Percentiles rank a stretch among this genome's conserved stretches.
Conservation (phyloP, 2,113 vertebrate species). For the Oreocharis arfaki region DNA sequence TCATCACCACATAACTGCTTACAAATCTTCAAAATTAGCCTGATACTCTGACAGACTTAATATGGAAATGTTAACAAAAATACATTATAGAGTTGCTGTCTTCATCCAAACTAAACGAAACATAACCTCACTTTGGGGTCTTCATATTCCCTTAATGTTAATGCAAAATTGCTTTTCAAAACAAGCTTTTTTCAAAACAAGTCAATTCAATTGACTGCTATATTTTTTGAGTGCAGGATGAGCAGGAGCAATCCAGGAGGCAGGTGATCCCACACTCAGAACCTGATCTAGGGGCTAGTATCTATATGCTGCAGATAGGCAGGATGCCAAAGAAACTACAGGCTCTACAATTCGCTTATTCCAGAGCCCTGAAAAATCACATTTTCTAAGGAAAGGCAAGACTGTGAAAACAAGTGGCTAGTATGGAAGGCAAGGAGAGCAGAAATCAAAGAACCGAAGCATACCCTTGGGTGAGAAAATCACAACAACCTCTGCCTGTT, state of each 20-base stretch:
- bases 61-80: background rate
- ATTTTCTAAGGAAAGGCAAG: background rate
- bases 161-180: background rate
- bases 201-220: background rate
- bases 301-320: background rate
- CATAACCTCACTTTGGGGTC: background rate
- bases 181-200: background rate
- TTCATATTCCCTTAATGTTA: background rate
- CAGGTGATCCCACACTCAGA: background rate
- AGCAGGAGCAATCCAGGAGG: background rate
- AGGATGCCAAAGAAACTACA: background rate
- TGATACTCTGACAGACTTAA: background rate
- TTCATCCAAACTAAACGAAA: background rate
- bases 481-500: background rate
- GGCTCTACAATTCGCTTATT: background rate
- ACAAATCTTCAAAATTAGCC: conserved; percentile 9
- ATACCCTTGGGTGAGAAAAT: background rate
- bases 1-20: conserved; percentile 16
- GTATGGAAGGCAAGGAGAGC: background rate
- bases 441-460: background rate
- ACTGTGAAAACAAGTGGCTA: background rate
- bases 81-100: background rate
- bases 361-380: background rate
- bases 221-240: background rate
- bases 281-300: background rate